Evolutionary conservation across 2,888 invertebrate species (phyloP), one percentile per base, ranked within the genome.

Genomic region (Carcina quercana): DNA sequence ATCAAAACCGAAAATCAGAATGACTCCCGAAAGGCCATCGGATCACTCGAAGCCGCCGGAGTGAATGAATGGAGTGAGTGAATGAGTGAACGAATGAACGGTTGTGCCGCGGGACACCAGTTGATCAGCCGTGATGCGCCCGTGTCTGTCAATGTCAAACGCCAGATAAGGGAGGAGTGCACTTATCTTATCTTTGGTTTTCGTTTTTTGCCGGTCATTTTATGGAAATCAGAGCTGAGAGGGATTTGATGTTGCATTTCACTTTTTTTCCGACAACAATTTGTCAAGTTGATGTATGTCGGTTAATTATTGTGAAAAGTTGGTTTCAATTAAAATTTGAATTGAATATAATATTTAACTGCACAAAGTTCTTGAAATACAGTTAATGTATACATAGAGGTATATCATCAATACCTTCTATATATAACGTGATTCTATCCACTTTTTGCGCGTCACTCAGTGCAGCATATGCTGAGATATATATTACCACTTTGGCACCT

Each of bases 51-150:
- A 61, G 62, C 66, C 72, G 74, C 58, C 62, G 50, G 54, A 55
- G 50, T 61, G 65, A 67, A 48, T 63, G 71, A 67, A 55, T 69
- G 71, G 62, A 70, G 55, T 60, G 68, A 65, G 38, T 53, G 61
- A 69, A 54, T 52, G 63, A 64, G 55, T 47, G 59, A 54, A 45
- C 55, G 56, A 57, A 45, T 44, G 53, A 45, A 49, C 50, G 50
- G 45, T n/a, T n/a, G n/a, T 42, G 53, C 49, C 44, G 54, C 60
- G 71, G 72, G 72, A 75, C 82, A 79, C 80, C 75, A 78, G 80
- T 82, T 82, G 82, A 80, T 79, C 80, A 67, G 57, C 61, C 66
- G 62, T 75, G 78, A 80, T 73, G 79, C 66, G 65, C 62, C 58
- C 56, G 51, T 69, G 76, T 76, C 72, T 62, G 67, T 82, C 80